Conservation (phyloP, 2,113 vertebrate genomes). For the Urocolius indicus region DNA sequence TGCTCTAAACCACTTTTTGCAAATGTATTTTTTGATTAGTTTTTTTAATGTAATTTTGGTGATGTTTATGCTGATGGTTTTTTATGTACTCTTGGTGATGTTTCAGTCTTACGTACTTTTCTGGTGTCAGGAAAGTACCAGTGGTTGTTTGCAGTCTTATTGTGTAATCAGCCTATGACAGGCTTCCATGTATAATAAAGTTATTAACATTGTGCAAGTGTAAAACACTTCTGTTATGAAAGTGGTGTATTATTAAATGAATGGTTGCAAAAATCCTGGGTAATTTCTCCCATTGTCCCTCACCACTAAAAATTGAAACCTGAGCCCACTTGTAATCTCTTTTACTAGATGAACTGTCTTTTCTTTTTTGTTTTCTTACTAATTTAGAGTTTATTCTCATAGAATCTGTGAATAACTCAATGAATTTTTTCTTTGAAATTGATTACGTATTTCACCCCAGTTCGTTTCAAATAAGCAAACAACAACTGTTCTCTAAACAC, state of each 20-base stretch:
- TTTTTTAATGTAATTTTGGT: conserved; percentile 83
- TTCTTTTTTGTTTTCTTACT: conserved; percentile 34
- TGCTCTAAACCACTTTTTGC: conserved; percentile 83
- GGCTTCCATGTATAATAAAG: conserved; percentile 84
- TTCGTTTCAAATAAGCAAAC: conserved; percentile 63
- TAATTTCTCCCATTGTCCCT: conserved; percentile 73
- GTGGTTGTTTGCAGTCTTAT: conserved; percentile 83
- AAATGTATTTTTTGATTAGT: conserved; percentile 80
- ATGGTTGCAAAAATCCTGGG: conserved; percentile 78
- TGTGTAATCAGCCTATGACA: conserved; percentile 82
- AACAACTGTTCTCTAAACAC: conserved; percentile 36
- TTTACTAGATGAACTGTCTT: conserved; percentile 56
- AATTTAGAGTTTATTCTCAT: conserved; percentile 66
- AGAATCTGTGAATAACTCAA: conserved; percentile 71
- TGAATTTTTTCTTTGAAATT: conserved; percentile 70
- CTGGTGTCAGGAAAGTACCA: conserved; percentile 81
- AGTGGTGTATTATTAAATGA: conserved; percentile 81
- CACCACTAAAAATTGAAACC: conserved; percentile 57
- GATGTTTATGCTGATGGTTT: conserved; percentile 82
- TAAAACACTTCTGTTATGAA: conserved; percentile 84
- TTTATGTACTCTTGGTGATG: conserved; percentile 84
- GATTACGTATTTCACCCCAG: conserved; percentile 64
- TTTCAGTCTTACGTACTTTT: conserved; percentile 80
- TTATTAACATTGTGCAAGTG: conserved; percentile 85
- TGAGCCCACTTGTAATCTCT: conserved; percentile 55